A percentile compares a stretch with the other conserved stretches of the same genome.
Evolutionary conservation across 2,797 vertebrate genomes (phyloP).

Genomic region (Tragelaphus eurycerus): DNA sequence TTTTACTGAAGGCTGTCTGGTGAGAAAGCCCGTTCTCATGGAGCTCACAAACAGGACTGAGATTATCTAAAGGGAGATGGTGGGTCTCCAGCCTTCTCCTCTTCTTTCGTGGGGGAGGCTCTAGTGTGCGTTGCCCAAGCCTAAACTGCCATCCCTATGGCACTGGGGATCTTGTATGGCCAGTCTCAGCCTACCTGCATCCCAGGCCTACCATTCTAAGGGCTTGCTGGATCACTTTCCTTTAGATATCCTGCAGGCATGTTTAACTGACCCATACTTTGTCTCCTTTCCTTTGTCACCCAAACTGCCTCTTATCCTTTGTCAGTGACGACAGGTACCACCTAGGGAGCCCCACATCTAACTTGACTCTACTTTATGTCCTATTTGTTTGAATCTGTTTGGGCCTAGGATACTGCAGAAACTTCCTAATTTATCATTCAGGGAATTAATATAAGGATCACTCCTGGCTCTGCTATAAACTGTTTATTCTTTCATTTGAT

Average conservation of each 20-base stretch:
- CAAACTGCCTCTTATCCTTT: neutral
- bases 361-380: neutral
- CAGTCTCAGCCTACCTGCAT: neutral
- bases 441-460: too few relatives aligned
- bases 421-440: neutral
- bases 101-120: fast-evolving
- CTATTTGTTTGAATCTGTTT: neutral
- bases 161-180: neutral
- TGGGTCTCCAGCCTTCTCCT: neutral
- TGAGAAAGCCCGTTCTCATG: neutral
- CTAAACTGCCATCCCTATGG: neutral
- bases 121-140: neutral
- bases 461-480: neutral
- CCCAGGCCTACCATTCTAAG: neutral
- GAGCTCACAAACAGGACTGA: neutral
- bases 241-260: too few relatives aligned
- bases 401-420: neutral
- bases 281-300: neutral
- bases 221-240: neutral
- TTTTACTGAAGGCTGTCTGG: fast-evolving
- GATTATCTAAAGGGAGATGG: neutral
- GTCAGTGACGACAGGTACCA: neutral
- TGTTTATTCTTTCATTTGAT: neutral
- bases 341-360: neutral
- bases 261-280: neutral